A percentile compares a stretch with the other conserved stretches of the same genome.
phyloP scores from a whole-genome alignment of 2,888 invertebrate genomes.

The Hesperia comma region DNA sequence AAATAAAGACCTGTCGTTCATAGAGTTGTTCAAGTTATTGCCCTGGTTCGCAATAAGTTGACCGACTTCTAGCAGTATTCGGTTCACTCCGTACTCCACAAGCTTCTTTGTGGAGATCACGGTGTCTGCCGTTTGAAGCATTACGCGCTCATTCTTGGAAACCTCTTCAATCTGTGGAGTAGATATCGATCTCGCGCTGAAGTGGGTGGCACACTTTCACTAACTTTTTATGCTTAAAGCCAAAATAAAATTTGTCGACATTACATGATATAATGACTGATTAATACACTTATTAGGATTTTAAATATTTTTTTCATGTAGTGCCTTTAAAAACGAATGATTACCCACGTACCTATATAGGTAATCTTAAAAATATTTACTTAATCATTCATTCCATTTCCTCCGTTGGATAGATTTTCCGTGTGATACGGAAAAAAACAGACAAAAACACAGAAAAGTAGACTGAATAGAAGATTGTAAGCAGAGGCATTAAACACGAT shows the following conservation, averaged over 20 bases:
- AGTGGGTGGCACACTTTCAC: conserved; percentile 32
- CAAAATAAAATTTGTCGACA: conserved; percentile 11
- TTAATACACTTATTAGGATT: neutral
- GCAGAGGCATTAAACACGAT: too few species aligned
- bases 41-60: conserved; percentile 86
- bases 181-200: conserved; percentile 29
- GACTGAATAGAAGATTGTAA: too few species aligned
- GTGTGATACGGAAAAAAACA: too few species aligned
- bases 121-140: conserved; percentile 92
- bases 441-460: too few species aligned
- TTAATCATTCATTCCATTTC: too few species aligned
- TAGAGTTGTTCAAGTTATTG: conserved; percentile 85
- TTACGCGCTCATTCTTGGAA: conserved; percentile 89
- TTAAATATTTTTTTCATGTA: too few species aligned
- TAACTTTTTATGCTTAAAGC: conserved; percentile 14
- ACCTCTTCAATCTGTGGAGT: conserved; percentile 79
- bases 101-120: conserved; percentile 92
- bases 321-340: too few species aligned
- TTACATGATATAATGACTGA: neutral
- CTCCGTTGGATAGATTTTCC: too few species aligned
- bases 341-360: too few species aligned
- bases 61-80: conserved; percentile 90
- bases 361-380: too few species aligned
- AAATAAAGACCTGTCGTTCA: conserved; percentile 82
- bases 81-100: conserved; percentile 93